Conservation (phyloP, 2,888 invertebrate genomes). For the Plebejus melissa region DNA sequence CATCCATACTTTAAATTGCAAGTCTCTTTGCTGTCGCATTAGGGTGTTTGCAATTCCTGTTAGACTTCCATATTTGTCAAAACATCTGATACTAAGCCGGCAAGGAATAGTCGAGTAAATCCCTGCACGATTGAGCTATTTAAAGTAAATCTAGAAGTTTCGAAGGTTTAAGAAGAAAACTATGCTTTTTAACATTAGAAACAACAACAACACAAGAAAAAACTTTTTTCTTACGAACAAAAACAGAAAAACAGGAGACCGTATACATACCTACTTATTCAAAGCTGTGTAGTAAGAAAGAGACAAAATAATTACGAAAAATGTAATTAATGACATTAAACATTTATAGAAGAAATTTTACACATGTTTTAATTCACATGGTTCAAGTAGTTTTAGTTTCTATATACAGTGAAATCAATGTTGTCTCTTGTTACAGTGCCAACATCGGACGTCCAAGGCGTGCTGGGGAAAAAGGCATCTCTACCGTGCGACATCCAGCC, state of each 20-base stretch:
- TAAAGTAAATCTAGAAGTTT: background rate
- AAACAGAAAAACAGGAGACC: too few relatives aligned
- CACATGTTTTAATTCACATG: background rate
- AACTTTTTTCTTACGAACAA: too few relatives aligned
- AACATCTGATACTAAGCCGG: slow-evolving; percentile 36
- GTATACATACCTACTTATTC: too few relatives aligned
- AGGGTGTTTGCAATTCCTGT: slow-evolving; percentile 35
- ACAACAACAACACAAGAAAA: too few relatives aligned
- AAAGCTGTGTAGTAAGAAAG: background rate
- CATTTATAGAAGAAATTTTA: background rate
- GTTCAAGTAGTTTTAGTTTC: background rate
- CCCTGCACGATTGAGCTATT: background rate
- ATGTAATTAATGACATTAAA: background rate
- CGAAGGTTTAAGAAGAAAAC: background rate
- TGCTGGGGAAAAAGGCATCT: slow-evolving; percentile 88
- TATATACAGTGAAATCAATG: background rate
- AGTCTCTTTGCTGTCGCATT: slow-evolving; percentile 40
- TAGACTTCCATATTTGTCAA: slow-evolving; percentile 40
- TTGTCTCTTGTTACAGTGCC: slow-evolving; percentile 80
- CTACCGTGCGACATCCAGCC: slow-evolving; percentile 93
- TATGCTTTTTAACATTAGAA: background rate
- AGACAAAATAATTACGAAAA: background rate
- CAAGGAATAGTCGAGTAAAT: slow-evolving; percentile 28
- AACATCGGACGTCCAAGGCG: slow-evolving; percentile 88
- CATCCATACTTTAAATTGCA: slow-evolving; percentile 32